Evolutionary conservation across 2,797 vertebrate species (phyloP).

Genomic region (Ibycter americanus): DNA sequence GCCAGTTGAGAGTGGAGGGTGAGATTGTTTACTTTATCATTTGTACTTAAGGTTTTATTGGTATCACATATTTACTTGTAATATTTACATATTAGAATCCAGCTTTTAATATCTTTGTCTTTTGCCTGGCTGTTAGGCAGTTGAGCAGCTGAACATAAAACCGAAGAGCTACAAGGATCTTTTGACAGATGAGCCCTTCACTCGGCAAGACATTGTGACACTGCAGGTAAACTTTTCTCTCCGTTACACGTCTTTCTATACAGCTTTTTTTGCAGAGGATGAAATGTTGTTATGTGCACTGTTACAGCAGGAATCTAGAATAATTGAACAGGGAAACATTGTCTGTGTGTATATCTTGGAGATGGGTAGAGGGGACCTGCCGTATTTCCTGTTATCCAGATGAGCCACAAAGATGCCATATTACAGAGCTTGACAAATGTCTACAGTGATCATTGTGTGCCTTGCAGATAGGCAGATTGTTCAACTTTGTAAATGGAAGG

Average conservation of each 20-base stretch:
- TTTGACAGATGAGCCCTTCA: constrained; percentile 91
- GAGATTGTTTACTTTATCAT: not conserved
- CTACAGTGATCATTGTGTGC: not conserved
- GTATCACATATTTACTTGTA: not conserved
- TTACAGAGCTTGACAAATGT: not conserved
- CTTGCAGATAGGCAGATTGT: not conserved
- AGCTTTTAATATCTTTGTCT: not conserved
- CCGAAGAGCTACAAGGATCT: constrained; percentile 94
- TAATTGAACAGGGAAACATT: not conserved
- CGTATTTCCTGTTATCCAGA: not conserved
- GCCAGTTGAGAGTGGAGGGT: not conserved
- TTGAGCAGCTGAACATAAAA: constrained; percentile 96
- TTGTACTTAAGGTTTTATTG: not conserved
- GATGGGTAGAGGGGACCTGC: not conserved
- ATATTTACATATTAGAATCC: not conserved
- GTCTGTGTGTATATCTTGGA: not conserved
- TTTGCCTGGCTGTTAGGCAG: constrained; percentile 78
- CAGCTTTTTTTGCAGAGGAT: not conserved
- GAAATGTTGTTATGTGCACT: not conserved
- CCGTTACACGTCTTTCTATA: not conserved
- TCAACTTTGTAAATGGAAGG: not conserved
- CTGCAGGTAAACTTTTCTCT: constrained; percentile 82
- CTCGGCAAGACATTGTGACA: constrained; percentile 89
- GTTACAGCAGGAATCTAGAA: not conserved
- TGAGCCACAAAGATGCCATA: not conserved